Conservation (phyloP, 2,797 vertebrate genomes). For the Threskiornis aethiopicus region DNA sequence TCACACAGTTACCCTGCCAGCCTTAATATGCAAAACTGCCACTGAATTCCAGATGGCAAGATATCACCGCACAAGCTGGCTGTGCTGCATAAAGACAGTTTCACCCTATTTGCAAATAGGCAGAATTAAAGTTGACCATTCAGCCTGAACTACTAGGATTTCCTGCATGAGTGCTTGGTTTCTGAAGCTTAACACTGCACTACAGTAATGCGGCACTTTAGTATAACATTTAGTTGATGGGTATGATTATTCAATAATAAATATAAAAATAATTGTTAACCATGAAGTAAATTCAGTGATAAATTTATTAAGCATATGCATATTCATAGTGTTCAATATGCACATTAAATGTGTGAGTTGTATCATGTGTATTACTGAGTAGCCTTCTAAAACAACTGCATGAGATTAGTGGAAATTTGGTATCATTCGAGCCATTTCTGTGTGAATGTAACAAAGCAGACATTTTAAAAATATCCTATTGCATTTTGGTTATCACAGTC, state of each 20-base stretch:
- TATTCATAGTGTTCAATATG: not conserved
- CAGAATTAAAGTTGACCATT: slow-evolving; percentile 55
- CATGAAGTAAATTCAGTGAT: not conserved
- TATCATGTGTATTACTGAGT: not conserved
- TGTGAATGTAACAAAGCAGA: not conserved
- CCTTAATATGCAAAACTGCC: slow-evolving; percentile 59
- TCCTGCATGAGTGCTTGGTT: slow-evolving; percentile 18
- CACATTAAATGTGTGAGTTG: not conserved
- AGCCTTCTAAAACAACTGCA: not conserved
- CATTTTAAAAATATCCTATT: slow-evolving; percentile 34
- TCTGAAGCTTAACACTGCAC: not conserved
- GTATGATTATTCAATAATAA: not conserved
- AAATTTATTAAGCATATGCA: not conserved
- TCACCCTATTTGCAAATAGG: slow-evolving; percentile 34
- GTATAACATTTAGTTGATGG: not conserved
- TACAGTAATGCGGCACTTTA: not conserved
- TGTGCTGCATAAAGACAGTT: slow-evolving; percentile 2
- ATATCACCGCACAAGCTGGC: slow-evolving; percentile 1
- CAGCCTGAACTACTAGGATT: slow-evolving; percentile 45
- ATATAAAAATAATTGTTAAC: not conserved
- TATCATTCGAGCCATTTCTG: not conserved
- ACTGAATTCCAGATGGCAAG: slow-evolving; percentile 55
- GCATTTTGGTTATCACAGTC: slow-evolving; percentile 21
- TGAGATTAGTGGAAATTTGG: not conserved
- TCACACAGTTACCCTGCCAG: slow-evolving; percentile 45